Evolutionary conservation across 2,888 invertebrate genomes (phyloP), one percentile per base, ranked within the genome.

Genomic region (Hypomecis atomaria): DNA sequence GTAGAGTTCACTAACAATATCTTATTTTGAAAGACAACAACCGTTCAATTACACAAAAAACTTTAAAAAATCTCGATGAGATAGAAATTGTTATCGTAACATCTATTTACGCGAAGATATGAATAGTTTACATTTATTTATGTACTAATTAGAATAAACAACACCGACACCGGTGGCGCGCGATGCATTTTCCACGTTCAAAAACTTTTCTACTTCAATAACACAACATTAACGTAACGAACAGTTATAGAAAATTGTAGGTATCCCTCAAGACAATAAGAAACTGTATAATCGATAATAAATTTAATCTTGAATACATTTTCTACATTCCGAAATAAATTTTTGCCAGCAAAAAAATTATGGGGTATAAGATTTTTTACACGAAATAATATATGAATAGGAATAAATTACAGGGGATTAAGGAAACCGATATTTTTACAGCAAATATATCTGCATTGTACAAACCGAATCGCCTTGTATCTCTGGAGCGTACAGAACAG

Each of bases 391-490:
- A 23, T 23, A 23, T 23, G 23, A 23, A 23, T 23, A 23, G 23
- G 23, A 23, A 23, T 23, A 23, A 23, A 23, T 23, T 23, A 23
- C 3, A 23, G 23, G 23, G 23, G 23, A 23, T 23, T 23, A 23
- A 34, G 8, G 3, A 10, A 8, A 11, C 37, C 6, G 40, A 36
- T 37, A 47, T 59, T 55, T 59, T 53, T 45, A 44, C 54, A 6
- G 36, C 53, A 71, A 66, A 62, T 50, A 48, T 60, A 52, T 64
- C 63, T 54, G 66, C 66, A 69, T 72, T 63, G 63, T 76, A 81
- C 81, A 79, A 82, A 82, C 81, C 81, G 77, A 76, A 62, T 76
- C 67, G 67, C 65, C 65, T 65, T 74, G 76, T 74, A 71, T 62
- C 56, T 68, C 70, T 67, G 70, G 71, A 70, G 65, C 70, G 71